Evolutionary conservation across 2,797 vertebrate species (phyloP).

Genomic region (Leuciscus waleckii): DNA sequence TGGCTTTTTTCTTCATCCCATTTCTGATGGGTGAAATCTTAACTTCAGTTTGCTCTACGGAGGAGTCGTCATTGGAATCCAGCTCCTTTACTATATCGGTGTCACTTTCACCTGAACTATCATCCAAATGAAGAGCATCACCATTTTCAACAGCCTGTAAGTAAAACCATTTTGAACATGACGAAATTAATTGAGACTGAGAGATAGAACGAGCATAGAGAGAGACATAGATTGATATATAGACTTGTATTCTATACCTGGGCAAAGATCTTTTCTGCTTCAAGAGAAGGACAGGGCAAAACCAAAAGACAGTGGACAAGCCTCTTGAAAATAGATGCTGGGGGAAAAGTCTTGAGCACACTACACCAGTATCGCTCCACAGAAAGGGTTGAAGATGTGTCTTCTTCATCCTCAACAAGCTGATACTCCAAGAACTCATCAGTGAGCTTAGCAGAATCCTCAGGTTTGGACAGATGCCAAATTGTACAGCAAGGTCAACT

Average conservation of each 20-base stretch:
- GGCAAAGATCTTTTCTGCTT: conserved; percentile 69
- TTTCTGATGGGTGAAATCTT: background rate
- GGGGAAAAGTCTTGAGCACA: conserved; percentile 64
- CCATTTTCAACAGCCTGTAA: conserved; percentile 69
- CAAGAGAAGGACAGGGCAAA: conserved; percentile 74
- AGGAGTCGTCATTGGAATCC: conserved; percentile 58
- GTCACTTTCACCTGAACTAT: conserved; percentile 64
- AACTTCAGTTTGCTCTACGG: conserved; percentile 45
- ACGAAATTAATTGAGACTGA: background rate
- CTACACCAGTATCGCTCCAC: conserved; percentile 73
- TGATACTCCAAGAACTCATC: conserved; percentile 75
- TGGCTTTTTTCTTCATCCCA: conserved; percentile 44
- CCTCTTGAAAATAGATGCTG: conserved; percentile 71
- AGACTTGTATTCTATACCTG: conserved; percentile 66
- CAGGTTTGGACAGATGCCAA: conserved; percentile 69
- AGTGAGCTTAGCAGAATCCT: conserved; percentile 66
- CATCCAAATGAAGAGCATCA: conserved; percentile 43
- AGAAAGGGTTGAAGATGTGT: conserved; percentile 36
- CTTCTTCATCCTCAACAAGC: conserved; percentile 55
- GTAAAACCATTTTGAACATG: background rate
- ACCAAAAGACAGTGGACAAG: conserved; percentile 76
- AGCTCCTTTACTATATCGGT: conserved; percentile 28
- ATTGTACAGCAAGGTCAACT: conserved; percentile 67
- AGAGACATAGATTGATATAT: background rate
- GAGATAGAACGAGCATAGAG: background rate